These are phyloP conservation scores for Oscheius myriophilus DNA, from an alignment of 2,888 invertebrate genomes.

Conservation along the genomic window DNA sequence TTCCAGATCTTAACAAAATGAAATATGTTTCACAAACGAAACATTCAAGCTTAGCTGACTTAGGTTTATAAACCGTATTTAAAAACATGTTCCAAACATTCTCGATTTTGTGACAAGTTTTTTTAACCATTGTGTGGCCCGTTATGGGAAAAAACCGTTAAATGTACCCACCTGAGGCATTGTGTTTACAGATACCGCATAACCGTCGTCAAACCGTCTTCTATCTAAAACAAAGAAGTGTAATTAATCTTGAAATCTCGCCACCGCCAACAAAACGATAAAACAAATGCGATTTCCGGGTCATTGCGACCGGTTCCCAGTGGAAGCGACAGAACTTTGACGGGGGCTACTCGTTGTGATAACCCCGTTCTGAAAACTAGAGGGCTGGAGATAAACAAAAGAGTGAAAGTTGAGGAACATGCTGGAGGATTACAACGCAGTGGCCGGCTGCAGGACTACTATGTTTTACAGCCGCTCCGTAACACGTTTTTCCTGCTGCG, in stretches of 20 bases:
- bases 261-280: slow-evolving; percentile 1
- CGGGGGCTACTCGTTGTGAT: no score
- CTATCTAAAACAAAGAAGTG: no score
- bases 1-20: no score
- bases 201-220: neutral
- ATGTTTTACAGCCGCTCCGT: slow-evolving; percentile 17
- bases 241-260: neutral
- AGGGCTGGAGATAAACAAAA: slow-evolving; percentile 9
- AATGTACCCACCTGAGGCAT: slow-evolving; percentile 25
- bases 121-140: no score
- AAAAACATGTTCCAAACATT: no score
- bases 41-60: no score
- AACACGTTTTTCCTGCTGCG: no score
- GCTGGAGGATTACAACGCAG: slow-evolving; percentile 20
- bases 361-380: neutral
- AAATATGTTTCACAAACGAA: no score
- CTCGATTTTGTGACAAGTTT: no score
- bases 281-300: neutral
- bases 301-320: neutral
- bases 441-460: slow-evolving; percentile 10
- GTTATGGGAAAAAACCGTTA: no score
- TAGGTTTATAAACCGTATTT: no score
- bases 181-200: slow-evolving; percentile 18
- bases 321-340: neutral
- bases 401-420: slow-evolving; percentile 21